Conservation (phyloP, 2,797 vertebrate species). For the Epinephelus coioides region DNA sequence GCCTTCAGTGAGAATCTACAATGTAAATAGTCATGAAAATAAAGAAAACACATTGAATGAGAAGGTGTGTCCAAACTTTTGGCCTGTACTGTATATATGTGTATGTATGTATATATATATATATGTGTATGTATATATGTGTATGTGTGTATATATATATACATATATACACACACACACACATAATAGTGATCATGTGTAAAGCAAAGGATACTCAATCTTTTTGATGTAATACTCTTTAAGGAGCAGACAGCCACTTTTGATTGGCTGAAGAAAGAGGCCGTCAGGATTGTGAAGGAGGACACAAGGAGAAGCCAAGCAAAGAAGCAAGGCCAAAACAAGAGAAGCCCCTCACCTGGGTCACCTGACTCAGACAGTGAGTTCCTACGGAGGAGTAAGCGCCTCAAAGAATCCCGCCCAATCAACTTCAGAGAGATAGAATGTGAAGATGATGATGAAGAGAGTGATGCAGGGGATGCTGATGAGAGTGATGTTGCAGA, state of each 20-base stretch:
- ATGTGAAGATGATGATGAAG: constrained; percentile 33
- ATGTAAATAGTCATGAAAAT: no score
- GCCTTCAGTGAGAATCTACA: no score
- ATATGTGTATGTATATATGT: no score
- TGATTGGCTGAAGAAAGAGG: constrained; percentile 82
- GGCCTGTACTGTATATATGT: no score
- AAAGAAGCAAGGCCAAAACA: constrained; percentile 36
- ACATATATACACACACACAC: no score
- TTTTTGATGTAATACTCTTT: constrained; percentile 19
- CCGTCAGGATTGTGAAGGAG: constrained; percentile 76
- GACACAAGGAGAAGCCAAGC: constrained; percentile 34
- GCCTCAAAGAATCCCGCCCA: constrained; percentile 65
- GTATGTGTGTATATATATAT: no score
- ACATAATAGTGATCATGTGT: not conserved
- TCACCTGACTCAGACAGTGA: constrained; percentile 64
- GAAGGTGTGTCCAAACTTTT: no score
- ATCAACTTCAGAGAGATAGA: constrained; percentile 61
- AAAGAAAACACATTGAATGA: no score
- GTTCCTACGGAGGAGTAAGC: constrained; percentile 69
- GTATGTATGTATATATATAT: no score
- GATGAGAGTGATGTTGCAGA: constrained; percentile 58
- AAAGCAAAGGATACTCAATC: not conserved
- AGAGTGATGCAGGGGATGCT: constrained; percentile 45
- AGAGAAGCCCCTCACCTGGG: constrained; percentile 71
- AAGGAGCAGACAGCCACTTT: constrained; percentile 80